Evolutionary conservation across 2,113 vertebrate species (phyloP).

Genomic region (Diadophis punctatus): DNA sequence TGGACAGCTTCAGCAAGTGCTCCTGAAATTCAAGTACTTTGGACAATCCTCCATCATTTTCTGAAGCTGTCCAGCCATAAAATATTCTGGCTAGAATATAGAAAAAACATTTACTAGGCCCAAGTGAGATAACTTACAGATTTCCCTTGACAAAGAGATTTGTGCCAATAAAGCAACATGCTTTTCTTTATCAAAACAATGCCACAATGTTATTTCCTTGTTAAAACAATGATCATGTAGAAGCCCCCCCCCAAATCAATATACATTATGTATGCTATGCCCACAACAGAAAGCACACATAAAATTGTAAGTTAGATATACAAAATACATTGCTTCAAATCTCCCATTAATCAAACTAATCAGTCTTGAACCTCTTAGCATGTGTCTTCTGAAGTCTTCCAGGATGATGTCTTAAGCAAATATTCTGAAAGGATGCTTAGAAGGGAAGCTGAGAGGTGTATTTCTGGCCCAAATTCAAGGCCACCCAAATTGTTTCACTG

Average conservation of each 20-base stretch:
- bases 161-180: not conserved
- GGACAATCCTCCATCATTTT: not conserved
- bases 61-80: not conserved
- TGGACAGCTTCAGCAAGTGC: not conserved
- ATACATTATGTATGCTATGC: not conserved
- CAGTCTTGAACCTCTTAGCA: not conserved
- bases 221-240: not conserved
- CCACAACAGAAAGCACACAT: not conserved
- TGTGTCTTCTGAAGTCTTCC: not conserved
- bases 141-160: not conserved
- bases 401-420: not conserved
- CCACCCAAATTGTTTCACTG: not conserved
- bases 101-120: not conserved
- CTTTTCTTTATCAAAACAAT: not conserved
- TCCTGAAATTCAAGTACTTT: not conserved
- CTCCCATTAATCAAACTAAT: not conserved
- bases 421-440: not conserved
- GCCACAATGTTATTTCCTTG: not conserved
- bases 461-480: not conserved
- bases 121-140: not conserved
- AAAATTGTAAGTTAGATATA: not conserved
- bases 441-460: not conserved
- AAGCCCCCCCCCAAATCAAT: not conserved
- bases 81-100: not conserved
- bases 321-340: not conserved